A percentile compares a stretch with the other conserved stretches of the same genome.
Evolutionary conservation across 2,888 invertebrate genomes (phyloP).

Genomic region (Parelbella ahira): DNA sequence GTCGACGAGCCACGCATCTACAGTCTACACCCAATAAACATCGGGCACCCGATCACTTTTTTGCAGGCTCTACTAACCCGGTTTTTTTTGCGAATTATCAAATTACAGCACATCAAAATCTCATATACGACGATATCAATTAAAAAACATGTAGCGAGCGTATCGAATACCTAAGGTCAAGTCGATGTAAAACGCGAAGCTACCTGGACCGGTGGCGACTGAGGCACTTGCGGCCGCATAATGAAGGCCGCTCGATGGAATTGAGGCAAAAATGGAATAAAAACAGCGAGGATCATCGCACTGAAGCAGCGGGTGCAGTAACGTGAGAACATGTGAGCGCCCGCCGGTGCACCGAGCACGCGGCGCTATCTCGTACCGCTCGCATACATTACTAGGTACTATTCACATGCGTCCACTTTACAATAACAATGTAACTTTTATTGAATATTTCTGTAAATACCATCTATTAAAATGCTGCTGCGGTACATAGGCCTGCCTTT

Average conservation of each 20-base stretch:
- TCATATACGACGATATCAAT: constrained; percentile 62
- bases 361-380: constrained; percentile 6
- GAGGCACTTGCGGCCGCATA: constrained; percentile 66
- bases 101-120: constrained; percentile 70
- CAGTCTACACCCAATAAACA: constrained; percentile 39
- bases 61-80: constrained; percentile 48
- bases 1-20: constrained; percentile 32
- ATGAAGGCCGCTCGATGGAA: constrained; percentile 70
- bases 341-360: constrained; percentile 22
- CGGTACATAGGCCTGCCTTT: no score
- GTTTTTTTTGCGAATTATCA: constrained; percentile 67
- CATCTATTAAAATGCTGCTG: no score
- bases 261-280: constrained; percentile 68
- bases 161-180: constrained; percentile 76
- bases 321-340: constrained; percentile 41
- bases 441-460: no score
- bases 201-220: constrained; percentile 71
- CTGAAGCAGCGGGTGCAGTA: constrained; percentile 62
- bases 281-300: constrained; percentile 70
- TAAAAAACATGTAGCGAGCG: constrained; percentile 60
- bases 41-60: constrained; percentile 55
- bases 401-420: no score
- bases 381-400: no score
- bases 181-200: constrained; percentile 62
- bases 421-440: no score